phyloP scores from a whole-genome alignment of 2,113 vertebrate genomes.

The Callocephalon fimbriatum region DNA sequence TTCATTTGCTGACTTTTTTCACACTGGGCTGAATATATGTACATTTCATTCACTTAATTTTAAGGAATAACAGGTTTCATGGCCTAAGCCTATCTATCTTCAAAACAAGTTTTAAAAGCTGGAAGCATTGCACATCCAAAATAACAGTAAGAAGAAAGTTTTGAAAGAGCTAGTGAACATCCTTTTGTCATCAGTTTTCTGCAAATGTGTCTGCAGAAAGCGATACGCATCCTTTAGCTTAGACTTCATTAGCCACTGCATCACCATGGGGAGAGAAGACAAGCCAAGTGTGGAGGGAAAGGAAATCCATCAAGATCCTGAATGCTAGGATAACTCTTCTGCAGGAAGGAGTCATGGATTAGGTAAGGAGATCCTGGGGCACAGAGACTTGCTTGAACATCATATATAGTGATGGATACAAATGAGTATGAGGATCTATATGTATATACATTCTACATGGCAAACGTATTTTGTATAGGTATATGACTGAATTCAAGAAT shows the following conservation, averaged over 20 bases:
- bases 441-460: fast-evolving
- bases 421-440: fast-evolving
- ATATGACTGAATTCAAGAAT: fast-evolving
- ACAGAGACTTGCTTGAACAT: background rate
- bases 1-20: background rate
- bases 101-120: background rate
- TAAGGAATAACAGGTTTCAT: background rate
- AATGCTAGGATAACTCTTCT: background rate
- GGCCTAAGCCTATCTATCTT: background rate
- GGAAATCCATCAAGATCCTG: background rate
- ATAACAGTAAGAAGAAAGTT: background rate
- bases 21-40: background rate
- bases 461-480: background rate
- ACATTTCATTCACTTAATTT: background rate
- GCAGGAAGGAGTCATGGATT: background rate
- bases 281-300: background rate
- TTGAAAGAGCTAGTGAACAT: background rate
- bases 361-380: background rate
- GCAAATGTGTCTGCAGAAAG: background rate
- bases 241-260: background rate
- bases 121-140: background rate
- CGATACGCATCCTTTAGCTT: background rate
- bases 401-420: fast-evolving
- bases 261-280: background rate
- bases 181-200: background rate